These are phyloP conservation scores for Octodonta nipae DNA, from an alignment of 2,888 invertebrate species.

Conservation along the genomic window DNA sequence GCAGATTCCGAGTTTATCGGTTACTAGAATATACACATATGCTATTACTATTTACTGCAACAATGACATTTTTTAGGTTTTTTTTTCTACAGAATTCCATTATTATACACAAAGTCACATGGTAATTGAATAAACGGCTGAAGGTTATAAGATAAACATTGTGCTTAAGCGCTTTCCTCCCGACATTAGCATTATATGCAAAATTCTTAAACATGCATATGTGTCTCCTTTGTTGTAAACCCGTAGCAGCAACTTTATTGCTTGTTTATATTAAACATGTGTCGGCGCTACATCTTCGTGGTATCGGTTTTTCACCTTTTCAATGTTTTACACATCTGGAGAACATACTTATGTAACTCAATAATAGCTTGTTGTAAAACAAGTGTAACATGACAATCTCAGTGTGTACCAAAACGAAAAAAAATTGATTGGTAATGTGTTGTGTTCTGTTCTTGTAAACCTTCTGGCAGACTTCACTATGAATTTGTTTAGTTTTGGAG, in stretches of 20 bases:
- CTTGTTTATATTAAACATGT: conserved; percentile 1
- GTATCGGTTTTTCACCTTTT: not conserved
- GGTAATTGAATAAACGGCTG: no score
- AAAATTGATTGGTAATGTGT: no score
- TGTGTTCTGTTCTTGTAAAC: no score
- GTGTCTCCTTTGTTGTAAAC: not conserved
- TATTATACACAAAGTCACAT: no score
- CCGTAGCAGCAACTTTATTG: not conserved
- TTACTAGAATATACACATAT: no score
- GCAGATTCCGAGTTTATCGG: no score
- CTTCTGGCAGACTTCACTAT: no score
- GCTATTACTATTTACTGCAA: no score
- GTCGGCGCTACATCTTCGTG: not conserved
- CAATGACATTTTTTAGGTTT: no score
- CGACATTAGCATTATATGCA: not conserved
- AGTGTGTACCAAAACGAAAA: no score
- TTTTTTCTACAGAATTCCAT: no score
- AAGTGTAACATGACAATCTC: not conserved
- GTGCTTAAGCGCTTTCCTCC: not conserved
- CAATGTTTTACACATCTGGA: conserved; percentile 1
- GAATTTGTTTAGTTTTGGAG: no score
- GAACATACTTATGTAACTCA: conserved; percentile 1
- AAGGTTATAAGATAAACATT: not conserved
- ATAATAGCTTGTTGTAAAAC: conserved; percentile 1
- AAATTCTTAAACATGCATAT: conserved; percentile 2